Conservation (phyloP, 2,113 vertebrate genomes). For the Tringa solitaria region DNA sequence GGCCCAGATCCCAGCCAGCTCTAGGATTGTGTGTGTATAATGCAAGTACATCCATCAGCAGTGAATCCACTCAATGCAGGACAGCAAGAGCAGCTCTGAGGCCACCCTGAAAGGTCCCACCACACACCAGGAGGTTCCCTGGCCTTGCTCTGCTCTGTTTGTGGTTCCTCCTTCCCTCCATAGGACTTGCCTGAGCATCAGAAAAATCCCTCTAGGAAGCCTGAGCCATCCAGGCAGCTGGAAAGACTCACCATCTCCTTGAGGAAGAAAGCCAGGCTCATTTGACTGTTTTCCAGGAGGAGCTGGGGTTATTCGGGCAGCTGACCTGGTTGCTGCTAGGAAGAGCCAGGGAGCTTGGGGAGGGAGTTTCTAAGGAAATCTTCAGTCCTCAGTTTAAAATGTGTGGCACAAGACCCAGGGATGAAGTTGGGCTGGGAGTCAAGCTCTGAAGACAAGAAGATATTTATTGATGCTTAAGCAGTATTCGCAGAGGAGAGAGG, state of each 20-base stretch:
- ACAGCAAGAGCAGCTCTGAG: background rate
- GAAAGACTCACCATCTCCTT: background rate
- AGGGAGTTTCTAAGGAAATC: background rate
- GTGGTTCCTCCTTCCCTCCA: background rate
- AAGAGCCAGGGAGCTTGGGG: background rate
- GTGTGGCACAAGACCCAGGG: background rate
- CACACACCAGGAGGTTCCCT: background rate
- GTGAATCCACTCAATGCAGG: background rate
- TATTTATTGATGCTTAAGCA: background rate
- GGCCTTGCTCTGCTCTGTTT: background rate
- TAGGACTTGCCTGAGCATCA: background rate
- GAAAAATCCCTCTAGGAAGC: background rate
- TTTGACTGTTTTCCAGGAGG: background rate
- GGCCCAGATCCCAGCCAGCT: background rate
- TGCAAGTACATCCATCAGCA: background rate
- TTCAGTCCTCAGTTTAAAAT: background rate
- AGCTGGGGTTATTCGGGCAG: background rate
- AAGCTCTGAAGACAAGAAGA: background rate
- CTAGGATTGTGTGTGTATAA: background rate
- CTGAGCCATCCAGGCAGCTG: background rate
- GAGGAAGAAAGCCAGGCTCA: background rate
- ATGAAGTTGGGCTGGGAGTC: background rate
- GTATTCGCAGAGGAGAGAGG: background rate
- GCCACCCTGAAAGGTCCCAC: accelerated
- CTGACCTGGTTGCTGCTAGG: background rate